Evolutionary conservation across 1,140 invertebrate species (phyloP).

Genomic region (Lepidurus packardi): DNA sequence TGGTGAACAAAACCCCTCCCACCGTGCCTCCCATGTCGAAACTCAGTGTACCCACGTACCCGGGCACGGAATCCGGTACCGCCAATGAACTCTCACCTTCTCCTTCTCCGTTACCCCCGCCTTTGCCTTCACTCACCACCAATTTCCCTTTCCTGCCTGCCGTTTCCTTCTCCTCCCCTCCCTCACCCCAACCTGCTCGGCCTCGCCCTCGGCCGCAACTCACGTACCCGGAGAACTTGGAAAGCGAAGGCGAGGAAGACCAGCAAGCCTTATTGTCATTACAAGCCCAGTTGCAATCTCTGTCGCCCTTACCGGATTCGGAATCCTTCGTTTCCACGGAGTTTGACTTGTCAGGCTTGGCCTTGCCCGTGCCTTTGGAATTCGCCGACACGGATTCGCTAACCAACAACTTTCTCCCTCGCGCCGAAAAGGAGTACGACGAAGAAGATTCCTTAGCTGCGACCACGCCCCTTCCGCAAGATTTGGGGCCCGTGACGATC

Average conservation of each 20-base stretch:
- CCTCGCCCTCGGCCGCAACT: constrained; percentile 25
- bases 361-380: constrained; percentile 63
- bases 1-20: background rate
- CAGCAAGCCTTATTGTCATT: constrained; percentile 37
- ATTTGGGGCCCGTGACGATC: background rate
- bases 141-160: constrained; percentile 54
- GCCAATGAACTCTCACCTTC: constrained; percentile 33
- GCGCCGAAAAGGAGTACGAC: background rate
- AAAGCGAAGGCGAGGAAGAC: constrained; percentile 30
- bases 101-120: constrained; percentile 37
- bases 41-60: constrained; percentile 33
- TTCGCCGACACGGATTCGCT: constrained; percentile 54
- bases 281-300: constrained; percentile 41
- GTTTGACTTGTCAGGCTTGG: constrained; percentile 25
- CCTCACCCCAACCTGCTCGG: constrained; percentile 30
- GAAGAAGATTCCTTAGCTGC: constrained; percentile 20
- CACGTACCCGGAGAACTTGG: constrained; percentile 20
- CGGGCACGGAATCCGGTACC: constrained; percentile 30
- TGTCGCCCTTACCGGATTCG: constrained; percentile 60
- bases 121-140: constrained; percentile 49
- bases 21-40: constrained; percentile 29
- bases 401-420: background rate
- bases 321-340: constrained; percentile 29
- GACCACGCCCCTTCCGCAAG: background rate
- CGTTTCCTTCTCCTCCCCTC: constrained; percentile 38